Percentiles rank a stretch among this genome's conserved stretches.
Conservation (phyloP, 2,888 invertebrate genomes). For the Lycophotia porphyrea region DNA sequence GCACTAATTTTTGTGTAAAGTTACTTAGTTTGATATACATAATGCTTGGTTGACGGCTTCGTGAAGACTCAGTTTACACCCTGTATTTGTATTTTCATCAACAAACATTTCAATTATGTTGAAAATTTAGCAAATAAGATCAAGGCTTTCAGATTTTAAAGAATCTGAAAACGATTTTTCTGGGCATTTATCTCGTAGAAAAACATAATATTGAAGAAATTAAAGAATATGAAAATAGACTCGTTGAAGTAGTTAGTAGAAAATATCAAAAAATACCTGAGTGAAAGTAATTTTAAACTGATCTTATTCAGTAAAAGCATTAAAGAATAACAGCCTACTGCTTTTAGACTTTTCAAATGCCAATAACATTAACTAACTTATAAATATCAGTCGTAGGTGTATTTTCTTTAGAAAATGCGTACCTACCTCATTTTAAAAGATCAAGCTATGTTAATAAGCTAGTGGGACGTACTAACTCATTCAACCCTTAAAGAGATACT, state of each 20-base stretch:
- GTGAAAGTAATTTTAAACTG: not conserved
- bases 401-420: not conserved
- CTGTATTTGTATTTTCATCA: constrained; percentile 21
- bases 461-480: not conserved
- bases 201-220: not conserved
- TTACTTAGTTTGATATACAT: too few relatives aligned
- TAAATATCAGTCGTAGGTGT: not conserved
- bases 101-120: constrained; percentile 11
- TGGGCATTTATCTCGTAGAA: not conserved
- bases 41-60: too few relatives aligned
- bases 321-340: not conserved
- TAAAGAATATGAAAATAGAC: not conserved
- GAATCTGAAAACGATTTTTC: not conserved
- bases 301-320: not conserved
- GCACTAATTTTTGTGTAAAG: too few relatives aligned
- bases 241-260: not conserved
- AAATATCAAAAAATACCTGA: not conserved
- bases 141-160: not conserved
- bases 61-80: too few relatives aligned
- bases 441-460: not conserved
- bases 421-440: not conserved
- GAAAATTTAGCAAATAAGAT: not conserved
- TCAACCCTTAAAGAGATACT: not conserved
- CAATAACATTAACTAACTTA: not conserved
- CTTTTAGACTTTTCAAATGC: not conserved